These are phyloP conservation scores for Acanthisitta chloris DNA, from an alignment of 2,113 vertebrate genomes.

Conservation along the genomic window DNA sequence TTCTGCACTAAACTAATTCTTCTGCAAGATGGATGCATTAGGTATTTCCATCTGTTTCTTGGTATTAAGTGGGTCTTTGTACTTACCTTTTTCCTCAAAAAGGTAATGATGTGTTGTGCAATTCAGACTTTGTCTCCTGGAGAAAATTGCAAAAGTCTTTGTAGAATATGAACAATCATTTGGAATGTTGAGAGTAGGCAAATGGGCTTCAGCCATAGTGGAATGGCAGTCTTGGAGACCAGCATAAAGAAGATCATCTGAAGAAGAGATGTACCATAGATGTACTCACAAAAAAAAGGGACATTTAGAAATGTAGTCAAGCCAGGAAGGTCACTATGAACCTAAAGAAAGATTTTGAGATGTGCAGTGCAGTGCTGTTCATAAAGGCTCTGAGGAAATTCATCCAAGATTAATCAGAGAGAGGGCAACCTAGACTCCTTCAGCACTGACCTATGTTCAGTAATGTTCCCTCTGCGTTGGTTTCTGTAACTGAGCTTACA, in stretches of 20 bases:
- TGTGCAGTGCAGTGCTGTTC: background rate
- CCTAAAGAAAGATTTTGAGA: background rate
- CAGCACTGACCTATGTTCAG: background rate
- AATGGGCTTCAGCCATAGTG: background rate
- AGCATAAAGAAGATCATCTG: background rate
- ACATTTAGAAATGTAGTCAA: background rate
- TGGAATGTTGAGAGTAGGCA: background rate
- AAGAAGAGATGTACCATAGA: background rate
- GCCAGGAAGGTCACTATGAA: background rate
- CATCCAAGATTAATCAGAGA: background rate
- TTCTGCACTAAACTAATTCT: background rate
- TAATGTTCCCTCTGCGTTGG: background rate
- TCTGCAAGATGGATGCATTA: background rate
- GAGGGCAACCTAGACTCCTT: background rate
- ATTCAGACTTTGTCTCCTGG: background rate
- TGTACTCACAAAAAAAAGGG: background rate
- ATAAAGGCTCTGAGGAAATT: background rate
- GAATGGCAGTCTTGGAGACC: background rate
- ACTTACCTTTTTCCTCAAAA: background rate
- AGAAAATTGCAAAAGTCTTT: background rate
- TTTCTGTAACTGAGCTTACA: background rate
- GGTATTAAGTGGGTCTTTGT: background rate
- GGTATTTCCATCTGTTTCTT: constrained; percentile 13
- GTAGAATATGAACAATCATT: background rate
- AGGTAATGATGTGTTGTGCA: background rate